Evolutionary conservation across 2,888 invertebrate species (phyloP).

Genomic region (Trypoxylon attenuatum): DNA sequence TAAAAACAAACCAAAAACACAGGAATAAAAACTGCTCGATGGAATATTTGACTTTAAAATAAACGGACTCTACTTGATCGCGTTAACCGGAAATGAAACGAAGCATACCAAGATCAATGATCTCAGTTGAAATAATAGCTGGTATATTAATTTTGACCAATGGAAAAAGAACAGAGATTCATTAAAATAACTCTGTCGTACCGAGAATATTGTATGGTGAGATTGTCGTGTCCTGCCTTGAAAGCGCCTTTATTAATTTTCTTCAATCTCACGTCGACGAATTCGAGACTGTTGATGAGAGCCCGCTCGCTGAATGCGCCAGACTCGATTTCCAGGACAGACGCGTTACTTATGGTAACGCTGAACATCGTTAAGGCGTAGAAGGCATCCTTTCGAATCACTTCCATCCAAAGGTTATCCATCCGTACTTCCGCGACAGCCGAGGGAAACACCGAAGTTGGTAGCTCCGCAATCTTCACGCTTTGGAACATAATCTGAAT

Average conservation of each 20-base stretch:
- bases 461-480: constrained; percentile 78
- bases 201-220: constrained; percentile 81
- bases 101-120: no score
- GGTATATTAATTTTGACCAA: no score
- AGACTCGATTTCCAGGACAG: constrained; percentile 78
- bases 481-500: constrained; percentile 80
- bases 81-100: no score
- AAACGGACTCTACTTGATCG: no score
- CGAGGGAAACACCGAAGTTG: constrained; percentile 80
- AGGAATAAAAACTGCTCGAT: background rate
- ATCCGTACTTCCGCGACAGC: constrained; percentile 79
- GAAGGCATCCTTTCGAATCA: constrained; percentile 80
- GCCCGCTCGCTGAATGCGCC: constrained; percentile 81
- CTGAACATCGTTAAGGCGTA: constrained; percentile 80
- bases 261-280: constrained; percentile 78
- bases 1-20: constrained; percentile 57
- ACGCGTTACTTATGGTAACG: constrained; percentile 79
- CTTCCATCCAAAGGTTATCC: constrained; percentile 77
- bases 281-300: constrained; percentile 78
- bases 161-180: no score
- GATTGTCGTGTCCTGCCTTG: constrained; percentile 79
- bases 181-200: constrained; percentile 57
- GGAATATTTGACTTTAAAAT: no score
- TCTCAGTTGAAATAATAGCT: no score
- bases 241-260: constrained; percentile 79